Evolutionary conservation across 2,888 invertebrate species (phyloP), one percentile per base, ranked within the genome.

Genomic region (Cheilosia scutellata): DNA sequence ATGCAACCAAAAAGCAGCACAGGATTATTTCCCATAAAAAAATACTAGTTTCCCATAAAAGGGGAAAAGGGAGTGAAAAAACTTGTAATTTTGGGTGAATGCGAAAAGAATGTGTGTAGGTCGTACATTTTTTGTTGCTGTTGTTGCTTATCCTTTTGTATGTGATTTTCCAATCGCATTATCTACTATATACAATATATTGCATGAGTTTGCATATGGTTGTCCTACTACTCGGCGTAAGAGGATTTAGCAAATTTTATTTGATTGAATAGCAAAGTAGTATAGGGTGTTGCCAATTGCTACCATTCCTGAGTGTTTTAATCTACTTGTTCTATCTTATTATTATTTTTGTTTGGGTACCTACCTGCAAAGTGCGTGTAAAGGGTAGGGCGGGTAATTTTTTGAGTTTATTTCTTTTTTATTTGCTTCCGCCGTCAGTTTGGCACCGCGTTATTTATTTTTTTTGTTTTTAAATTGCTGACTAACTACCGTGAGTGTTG

Each of bases 81-180:
- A 27, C n/a, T 44, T 27, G 53, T 70, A 62, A 55, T 77, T 60
- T 62, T 40, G 70, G 63, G 62, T 63, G 78, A 78, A 57, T 71
- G 57, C 44, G 62, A 71, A 63, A 62, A 55, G 55, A 71, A 78
- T 78, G 78, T 71, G 78, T 78, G 78, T 78, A 78, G 70, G 77
- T 78, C 62, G 77, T 55, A 77, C 6, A 44, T 60, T 40, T 68
- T 20, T 20, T 20, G 5, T 16, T 16, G 47, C 27, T 37, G 29
- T 40, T 42, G 16, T 49, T 58, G 33, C 44, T n/a, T 31, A 13
- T 37, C 31, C n/a, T 11, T 11, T 37, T 37, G 11, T 3, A 37
- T 37, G 11, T 37, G 37, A n/a, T 57, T 66, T 66, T 75, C 57
- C 75, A 58, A 66, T 55, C 16, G 37, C 53, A 53, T 44, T 44